Base-by-base conservation (phyloP, 92 coral and sea anemone species). In the Umimayanthus kanabou region DNA sequence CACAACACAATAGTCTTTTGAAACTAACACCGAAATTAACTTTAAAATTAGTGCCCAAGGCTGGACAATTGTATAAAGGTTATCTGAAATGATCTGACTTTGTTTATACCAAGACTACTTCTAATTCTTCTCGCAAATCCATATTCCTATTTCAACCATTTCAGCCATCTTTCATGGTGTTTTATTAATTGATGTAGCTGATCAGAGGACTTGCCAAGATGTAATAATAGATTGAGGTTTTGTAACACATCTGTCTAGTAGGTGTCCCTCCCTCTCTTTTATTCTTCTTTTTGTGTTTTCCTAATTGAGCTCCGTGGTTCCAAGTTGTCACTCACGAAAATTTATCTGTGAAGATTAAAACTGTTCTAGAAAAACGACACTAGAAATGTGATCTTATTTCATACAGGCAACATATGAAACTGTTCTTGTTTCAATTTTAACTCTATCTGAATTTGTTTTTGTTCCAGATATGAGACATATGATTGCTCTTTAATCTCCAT, bases 221-320 rank as follows among this genome's bases (percentile, higher is more conserved):
- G 42, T 25, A 25, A 43, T 43, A 33, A 70, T 65, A 29, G 64
- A 8, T 43, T 25, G 39, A 83, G 39, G 25, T 83, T 47, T 83
- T 40, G 8, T 25, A 83, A 70, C 37, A 45, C 87, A 83, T 83
- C 87, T 83, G 87, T 47, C n/a, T 9, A 22, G 28, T 9, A 22
- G 28, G 15, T 16, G 84, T 65, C 18, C 43, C 65, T 22, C 61
- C 26, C 18, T 23, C 87, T 6, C 42, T 29, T 70, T 50, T 71
- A n/a, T 49, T 50, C n/a, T 83, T 43, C 53, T 66, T 64, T 83
- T 65, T 83, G 78, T 83, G n/a, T 83, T 72, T 70, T 15, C 42
- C n/a, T 65, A 72, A 23, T 65, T 69, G 77, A 28, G 39, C 57
- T 82, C 9, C 42, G 9, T 82, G 65, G 16, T 82, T 82, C 39